Evolutionary conservation across 1,140 invertebrate species (phyloP), one percentile per base, ranked within the genome.

Genomic region (Neodiprion pinetum): DNA sequence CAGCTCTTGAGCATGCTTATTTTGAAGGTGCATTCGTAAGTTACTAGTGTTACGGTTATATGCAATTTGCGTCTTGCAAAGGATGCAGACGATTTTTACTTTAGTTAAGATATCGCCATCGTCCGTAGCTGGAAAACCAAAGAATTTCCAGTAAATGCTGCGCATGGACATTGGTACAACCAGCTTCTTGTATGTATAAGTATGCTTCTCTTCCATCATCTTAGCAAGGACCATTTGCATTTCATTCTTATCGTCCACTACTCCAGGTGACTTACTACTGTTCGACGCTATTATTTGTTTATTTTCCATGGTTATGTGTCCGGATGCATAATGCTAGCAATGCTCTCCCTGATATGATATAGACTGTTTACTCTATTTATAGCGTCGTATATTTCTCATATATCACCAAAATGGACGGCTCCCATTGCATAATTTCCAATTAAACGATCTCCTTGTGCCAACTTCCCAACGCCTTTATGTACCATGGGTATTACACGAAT

Each of bases 21-120:
- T 92, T 83, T 92, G 91, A 40, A 93, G 82, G 80, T 93, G 92
- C 82, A 92, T 92, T 50, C 91, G 83, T 67, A 91, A 81, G 82
- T 92, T 92, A 76, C 91, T 92, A 0, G 92, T 93, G 76, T 93
- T 93, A 28, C 91, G 88, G 77, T 92, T 92, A 61, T 93, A 92
- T 7, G 91, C 90, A 70, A 93, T 89, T 72, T 92, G 90, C 2
- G 89, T 91, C 80, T 91, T 91, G 77, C 91, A 93, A 0, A 92
- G 76, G 53, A 91, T 89, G 73, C 92, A 92, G 14, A 93, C 90
- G 10, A 92, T 92, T 79, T 91, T 92, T 7, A 91, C 85, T 85
- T 91, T 92, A n/a, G 91, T 92, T 3, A 93, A 82, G 73, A 92
- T 92, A 72, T 90, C 89, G 65, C 91, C 90, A 53, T 91, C 87